Percentiles rank a stretch among this genome's conserved stretches.
Evolutionary conservation across 2,888 invertebrate species (phyloP).

Genomic region (Cerastoderma edule): DNA sequence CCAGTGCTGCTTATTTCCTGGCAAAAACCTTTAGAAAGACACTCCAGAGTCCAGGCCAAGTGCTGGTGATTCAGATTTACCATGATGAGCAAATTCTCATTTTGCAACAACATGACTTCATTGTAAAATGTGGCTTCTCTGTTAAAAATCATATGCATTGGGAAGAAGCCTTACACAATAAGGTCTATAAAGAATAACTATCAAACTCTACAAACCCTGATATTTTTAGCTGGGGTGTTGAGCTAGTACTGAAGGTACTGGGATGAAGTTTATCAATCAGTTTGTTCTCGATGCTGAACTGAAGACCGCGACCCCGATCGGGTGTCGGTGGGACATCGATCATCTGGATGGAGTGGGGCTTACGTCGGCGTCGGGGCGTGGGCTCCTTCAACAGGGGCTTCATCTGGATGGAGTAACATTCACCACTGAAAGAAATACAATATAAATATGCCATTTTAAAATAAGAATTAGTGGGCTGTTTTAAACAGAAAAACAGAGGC

Average conservation of each 20-base stretch:
- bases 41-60: too few relatives aligned
- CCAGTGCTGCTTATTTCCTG: too few relatives aligned
- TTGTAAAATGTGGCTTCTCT: too few relatives aligned
- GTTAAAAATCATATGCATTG: too few relatives aligned
- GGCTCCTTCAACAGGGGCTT: constrained; percentile 86
- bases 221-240: constrained; percentile 67
- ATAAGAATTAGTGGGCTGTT: too few relatives aligned
- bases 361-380: constrained; percentile 80
- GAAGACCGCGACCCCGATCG: constrained; percentile 86
- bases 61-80: too few relatives aligned
- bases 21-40: too few relatives aligned
- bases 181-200: too few relatives aligned
- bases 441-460: not conserved
- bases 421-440: constrained; percentile 86
- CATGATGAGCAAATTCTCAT: too few relatives aligned
- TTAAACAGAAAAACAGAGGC: not conserved
- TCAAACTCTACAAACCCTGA: too few relatives aligned
- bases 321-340: constrained; percentile 90
- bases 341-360: constrained; percentile 92
- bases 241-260: not conserved
- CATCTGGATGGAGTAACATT: constrained; percentile 90
- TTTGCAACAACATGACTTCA: too few relatives aligned
- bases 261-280: constrained; percentile 6
- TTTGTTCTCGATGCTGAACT: constrained; percentile 86
- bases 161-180: too few relatives aligned